A percentile compares a stretch with the other conserved stretches of the same genome.
These are phyloP conservation scores for Leptosomus discolor DNA, from an alignment of 2,113 vertebrate species.

Conservation along the genomic window DNA sequence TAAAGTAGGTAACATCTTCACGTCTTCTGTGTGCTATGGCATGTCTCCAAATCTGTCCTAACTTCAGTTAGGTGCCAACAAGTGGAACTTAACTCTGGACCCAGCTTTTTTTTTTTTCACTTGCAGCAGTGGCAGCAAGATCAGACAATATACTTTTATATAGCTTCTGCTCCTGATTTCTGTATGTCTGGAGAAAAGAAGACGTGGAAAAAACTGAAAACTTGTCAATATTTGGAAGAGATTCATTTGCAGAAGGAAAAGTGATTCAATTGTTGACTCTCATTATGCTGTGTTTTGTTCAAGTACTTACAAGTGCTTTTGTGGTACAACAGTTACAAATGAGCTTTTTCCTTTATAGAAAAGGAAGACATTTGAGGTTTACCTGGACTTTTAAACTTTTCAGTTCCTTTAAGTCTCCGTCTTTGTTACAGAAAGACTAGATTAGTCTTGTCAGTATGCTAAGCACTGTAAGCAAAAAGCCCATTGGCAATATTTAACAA, in stretches of 20 bases:
- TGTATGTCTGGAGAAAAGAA: background rate
- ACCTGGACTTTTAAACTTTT: background rate
- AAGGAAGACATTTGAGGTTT: background rate
- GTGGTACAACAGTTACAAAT: background rate
- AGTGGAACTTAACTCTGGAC: background rate
- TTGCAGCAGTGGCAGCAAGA: background rate
- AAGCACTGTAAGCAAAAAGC: background rate
- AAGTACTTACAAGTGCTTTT: background rate
- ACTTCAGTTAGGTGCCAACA: background rate
- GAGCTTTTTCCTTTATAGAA: background rate
- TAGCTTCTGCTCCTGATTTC: background rate
- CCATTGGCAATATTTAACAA: background rate
- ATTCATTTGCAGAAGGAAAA: background rate
- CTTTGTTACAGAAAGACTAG: background rate
- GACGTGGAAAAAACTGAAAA: background rate
- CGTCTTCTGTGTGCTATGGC: background rate
- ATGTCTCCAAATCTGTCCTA: background rate
- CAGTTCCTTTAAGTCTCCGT: background rate
- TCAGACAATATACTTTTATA: background rate
- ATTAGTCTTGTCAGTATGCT: background rate
- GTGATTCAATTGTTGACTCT: rapidly evolving
- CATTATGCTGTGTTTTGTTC: background rate
- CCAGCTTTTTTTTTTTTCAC: background rate
- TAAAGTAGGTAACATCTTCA: background rate
- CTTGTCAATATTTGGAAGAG: background rate